A percentile compares a stretch with the other conserved stretches of the same genome.
These are phyloP conservation scores for Melanotus villosus DNA, from an alignment of 2,888 invertebrate genomes.

Conservation along the genomic window DNA sequence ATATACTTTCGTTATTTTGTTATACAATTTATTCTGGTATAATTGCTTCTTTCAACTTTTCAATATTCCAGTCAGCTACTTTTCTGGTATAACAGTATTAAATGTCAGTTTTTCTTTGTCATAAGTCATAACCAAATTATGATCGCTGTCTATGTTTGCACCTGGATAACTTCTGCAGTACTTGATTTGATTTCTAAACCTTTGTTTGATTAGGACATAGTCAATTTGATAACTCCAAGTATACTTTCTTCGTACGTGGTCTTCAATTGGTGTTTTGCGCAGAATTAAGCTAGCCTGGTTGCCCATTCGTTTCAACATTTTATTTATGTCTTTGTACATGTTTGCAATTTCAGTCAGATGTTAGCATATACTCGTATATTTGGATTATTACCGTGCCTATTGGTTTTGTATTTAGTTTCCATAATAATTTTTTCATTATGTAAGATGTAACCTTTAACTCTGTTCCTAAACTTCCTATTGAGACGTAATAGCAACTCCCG, in stretches of 20 bases:
- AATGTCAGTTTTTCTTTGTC: neutral
- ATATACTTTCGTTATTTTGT: too few species aligned
- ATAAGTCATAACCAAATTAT: constrained; percentile 4
- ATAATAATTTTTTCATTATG: too few species aligned
- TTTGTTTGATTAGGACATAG: constrained; percentile 11
- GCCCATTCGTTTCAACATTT: neutral
- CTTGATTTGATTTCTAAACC: constrained; percentile 27
- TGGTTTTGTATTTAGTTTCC: too few species aligned
- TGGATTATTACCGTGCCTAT: neutral
- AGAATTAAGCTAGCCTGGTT: too few species aligned
- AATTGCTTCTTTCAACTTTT: neutral
- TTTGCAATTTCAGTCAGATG: neutral
- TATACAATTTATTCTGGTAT: too few species aligned
- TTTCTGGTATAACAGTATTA: neutral
- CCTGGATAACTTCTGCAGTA: constrained; percentile 25
- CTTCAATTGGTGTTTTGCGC: neutral
- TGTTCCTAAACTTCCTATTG: too few species aligned
- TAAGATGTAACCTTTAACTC: too few species aligned
- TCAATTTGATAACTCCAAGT: constrained; percentile 38
- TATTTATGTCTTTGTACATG: neutral
- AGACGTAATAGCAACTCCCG: too few species aligned
- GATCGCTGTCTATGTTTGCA: constrained; percentile 11
- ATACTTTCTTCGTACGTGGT: constrained; percentile 21
- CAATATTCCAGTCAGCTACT: neutral
- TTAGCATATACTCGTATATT: constrained; percentile 10